Percentiles rank a stretch among this genome's conserved stretches.
Evolutionary conservation across 2,888 invertebrate species (phyloP).

Genomic region (Tachina fera): DNA sequence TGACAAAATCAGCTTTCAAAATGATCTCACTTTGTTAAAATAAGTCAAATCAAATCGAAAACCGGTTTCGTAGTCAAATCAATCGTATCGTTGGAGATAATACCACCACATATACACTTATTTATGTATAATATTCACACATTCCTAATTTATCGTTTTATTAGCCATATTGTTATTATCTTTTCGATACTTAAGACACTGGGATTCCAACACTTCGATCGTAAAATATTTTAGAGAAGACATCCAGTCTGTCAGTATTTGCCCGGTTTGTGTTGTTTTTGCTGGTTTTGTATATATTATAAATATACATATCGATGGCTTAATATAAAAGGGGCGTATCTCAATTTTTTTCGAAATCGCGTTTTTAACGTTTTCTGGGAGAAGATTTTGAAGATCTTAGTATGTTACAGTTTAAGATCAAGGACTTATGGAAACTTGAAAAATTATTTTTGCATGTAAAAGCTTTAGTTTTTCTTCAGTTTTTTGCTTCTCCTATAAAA

Average conservation of each 20-base stretch:
- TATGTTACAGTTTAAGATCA: no score
- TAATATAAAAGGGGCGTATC: no score
- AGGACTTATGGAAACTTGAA: no score
- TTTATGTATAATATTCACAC: slow-evolving; percentile 1
- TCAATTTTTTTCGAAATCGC: no score
- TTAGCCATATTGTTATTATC: slow-evolving; percentile 5
- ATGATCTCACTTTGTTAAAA: slow-evolving; percentile 84
- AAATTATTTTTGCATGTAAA: no score
- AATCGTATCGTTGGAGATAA: slow-evolving; percentile 63
- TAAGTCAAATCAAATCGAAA: slow-evolving; percentile 84
- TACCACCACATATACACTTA: slow-evolving; percentile 31
- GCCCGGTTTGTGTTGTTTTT: slow-evolving; percentile 11
- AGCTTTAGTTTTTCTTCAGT: no score
- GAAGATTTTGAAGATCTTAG: no score
- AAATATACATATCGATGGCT: no score
- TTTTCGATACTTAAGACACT: slow-evolving; percentile 11
- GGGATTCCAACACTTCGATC: slow-evolving; percentile 30
- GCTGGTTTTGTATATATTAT: slow-evolving; percentile 24
- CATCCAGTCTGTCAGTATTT: slow-evolving; percentile 42
- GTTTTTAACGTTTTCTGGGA: no score
- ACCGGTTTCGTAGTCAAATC: slow-evolving; percentile 83
- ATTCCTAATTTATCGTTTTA: slow-evolving; percentile 34
- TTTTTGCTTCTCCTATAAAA: no score
- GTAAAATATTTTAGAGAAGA: slow-evolving; percentile 49
- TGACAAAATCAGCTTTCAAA: slow-evolving; percentile 84